These are phyloP conservation scores for Gymnopithys bicolor DNA, from an alignment of 2,797 vertebrate genomes.

Conservation along the genomic window DNA sequence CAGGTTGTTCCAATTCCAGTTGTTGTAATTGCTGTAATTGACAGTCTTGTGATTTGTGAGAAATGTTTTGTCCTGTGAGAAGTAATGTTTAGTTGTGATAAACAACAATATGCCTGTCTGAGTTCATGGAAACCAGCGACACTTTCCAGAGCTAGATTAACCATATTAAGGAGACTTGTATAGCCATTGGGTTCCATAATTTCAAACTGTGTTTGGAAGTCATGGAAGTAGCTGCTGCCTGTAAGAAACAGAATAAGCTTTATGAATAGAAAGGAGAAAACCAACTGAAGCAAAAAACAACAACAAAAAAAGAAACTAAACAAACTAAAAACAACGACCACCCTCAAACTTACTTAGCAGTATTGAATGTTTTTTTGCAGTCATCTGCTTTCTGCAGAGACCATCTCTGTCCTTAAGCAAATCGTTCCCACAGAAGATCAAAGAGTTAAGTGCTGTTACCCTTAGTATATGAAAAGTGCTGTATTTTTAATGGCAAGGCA, in stretches of 20 bases:
- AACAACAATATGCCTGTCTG: background rate
- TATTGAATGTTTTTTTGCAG: background rate
- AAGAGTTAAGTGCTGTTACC: background rate
- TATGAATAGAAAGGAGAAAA: background rate
- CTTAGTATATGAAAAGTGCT: background rate
- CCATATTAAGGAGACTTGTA: background rate
- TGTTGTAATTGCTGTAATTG: background rate
- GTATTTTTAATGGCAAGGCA: background rate
- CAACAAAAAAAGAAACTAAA: background rate
- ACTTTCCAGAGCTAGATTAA: background rate
- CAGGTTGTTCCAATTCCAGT: background rate
- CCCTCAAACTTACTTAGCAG: background rate
- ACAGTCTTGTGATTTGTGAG: background rate
- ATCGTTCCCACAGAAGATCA: background rate
- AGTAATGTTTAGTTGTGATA: background rate
- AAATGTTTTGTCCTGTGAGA: background rate
- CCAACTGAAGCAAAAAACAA: background rate
- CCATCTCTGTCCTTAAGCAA: background rate
- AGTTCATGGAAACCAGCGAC: background rate
- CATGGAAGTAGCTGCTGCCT: background rate
- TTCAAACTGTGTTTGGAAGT: background rate
- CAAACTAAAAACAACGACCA: background rate
- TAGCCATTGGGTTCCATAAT: background rate
- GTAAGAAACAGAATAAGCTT: background rate
- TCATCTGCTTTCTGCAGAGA: background rate